These are phyloP conservation scores for Bombus soroeensis DNA, from an alignment of 1,140 invertebrate species.

Conservation along the genomic window DNA sequence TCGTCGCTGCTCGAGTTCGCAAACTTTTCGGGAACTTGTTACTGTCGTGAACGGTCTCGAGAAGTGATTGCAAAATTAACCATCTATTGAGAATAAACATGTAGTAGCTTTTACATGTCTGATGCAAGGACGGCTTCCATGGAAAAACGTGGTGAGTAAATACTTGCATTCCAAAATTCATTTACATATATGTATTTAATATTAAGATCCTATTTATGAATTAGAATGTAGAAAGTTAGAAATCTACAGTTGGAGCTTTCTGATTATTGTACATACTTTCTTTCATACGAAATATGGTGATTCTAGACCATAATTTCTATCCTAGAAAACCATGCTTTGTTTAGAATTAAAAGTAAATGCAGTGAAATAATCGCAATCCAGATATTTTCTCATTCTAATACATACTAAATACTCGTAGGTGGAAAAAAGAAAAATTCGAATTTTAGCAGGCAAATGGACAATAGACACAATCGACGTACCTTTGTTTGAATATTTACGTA, in stretches of 20 bases:
- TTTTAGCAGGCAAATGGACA: too few relatives aligned
- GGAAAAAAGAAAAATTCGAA: too few relatives aligned
- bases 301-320: too few relatives aligned
- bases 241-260: not conserved
- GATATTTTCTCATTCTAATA: too few relatives aligned
- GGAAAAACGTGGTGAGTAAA: not conserved
- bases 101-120: not conserved
- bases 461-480: too few relatives aligned
- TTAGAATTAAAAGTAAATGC: too few relatives aligned
- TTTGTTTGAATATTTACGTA: too few relatives aligned
- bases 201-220: not conserved
- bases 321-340: too few relatives aligned
- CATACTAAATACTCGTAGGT: too few relatives aligned
- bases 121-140: not conserved
- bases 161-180: not conserved
- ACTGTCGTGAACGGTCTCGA: not conserved
- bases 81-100: not conserved
- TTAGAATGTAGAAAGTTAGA: not conserved
- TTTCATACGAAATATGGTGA: too few relatives aligned
- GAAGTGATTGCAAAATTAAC: not conserved
- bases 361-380: too few relatives aligned
- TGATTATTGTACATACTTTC: too few relatives aligned
- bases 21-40: slow-evolving; percentile 4
- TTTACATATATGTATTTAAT: not conserved
- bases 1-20: not conserved